phyloP scores from a whole-genome alignment of 2,888 invertebrate genomes.

The Protonemura montana region DNA sequence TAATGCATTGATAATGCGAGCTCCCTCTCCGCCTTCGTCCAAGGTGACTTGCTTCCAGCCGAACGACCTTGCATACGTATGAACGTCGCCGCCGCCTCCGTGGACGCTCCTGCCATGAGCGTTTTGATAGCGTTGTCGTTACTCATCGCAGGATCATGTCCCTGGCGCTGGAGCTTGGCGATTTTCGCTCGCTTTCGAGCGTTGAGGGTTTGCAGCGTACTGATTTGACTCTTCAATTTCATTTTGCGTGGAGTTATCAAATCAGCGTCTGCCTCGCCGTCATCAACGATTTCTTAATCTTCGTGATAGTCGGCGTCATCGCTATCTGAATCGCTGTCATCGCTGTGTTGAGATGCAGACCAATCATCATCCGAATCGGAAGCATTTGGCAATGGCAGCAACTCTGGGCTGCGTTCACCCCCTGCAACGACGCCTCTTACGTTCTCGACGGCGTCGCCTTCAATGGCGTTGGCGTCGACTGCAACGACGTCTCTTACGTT shows the following conservation, averaged over 20 bases:
- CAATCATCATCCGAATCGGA: no score
- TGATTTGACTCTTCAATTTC: neutral
- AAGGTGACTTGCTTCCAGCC: constrained; percentile 45
- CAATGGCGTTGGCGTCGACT: no score
- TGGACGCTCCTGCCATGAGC: neutral
- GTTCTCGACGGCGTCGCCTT: no score
- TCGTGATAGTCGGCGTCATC: no score
- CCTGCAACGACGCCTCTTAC: neutral
- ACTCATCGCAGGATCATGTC: neutral
- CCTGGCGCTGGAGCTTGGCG: neutral
- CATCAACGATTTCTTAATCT: no score
- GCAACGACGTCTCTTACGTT: no score
- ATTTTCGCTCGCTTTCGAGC: neutral
- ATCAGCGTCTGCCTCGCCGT: neutral
- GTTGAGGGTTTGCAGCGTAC: neutral
- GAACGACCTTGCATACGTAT: neutral
- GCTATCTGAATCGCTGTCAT: no score
- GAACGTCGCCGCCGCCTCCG: neutral
- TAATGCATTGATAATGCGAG: constrained; percentile 53
- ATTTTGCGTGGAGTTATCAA: neutral
- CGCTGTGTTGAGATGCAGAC: no score
- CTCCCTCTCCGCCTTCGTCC: constrained; percentile 52
- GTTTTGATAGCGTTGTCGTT: neutral
- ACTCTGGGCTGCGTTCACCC: neutral
- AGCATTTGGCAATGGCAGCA: neutral